phyloP scores from a whole-genome alignment of 2,888 invertebrate species.

The Tortrix viridana region DNA sequence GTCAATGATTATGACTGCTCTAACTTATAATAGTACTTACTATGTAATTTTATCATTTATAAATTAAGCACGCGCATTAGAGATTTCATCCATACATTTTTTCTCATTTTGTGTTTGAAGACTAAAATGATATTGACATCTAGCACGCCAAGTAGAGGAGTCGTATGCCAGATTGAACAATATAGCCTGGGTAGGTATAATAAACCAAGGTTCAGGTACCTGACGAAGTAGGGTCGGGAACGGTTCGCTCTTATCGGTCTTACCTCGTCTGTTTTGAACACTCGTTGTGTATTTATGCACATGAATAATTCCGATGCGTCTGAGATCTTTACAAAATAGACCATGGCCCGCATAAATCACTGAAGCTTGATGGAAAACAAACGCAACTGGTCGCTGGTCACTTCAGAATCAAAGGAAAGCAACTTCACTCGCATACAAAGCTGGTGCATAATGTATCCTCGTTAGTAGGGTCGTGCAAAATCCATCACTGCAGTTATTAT shows the following conservation, averaged over 20 bases:
- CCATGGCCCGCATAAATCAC: slow-evolving; percentile 28
- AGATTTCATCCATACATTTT: too few species aligned
- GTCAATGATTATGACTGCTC: too few species aligned
- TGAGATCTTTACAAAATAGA: slow-evolving; percentile 36
- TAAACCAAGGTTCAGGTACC: neutral
- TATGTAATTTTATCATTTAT: too few species aligned
- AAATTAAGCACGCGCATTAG: too few species aligned
- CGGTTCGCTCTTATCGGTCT: neutral
- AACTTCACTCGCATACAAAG: slow-evolving; percentile 47
- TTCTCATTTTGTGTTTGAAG: too few species aligned
- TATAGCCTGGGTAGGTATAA: too few species aligned
- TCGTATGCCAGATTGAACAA: too few species aligned
- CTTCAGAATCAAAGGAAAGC: slow-evolving; percentile 42
- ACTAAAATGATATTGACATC: too few species aligned
- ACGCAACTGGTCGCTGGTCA: slow-evolving; percentile 19
- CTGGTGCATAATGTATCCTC: slow-evolving; percentile 45
- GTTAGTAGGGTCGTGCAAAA: slow-evolving; percentile 47
- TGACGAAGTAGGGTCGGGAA: neutral
- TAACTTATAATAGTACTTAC: too few species aligned
- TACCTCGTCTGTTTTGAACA: slow-evolving; percentile 26
- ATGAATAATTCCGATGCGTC: slow-evolving; percentile 32
- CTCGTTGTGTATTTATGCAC: slow-evolving; percentile 12
- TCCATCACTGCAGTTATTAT: slow-evolving; percentile 41
- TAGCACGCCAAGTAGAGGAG: too few species aligned
- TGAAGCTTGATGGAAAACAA: slow-evolving; percentile 20